Conservation (phyloP, 2,113 vertebrate genomes). For the Prinia subflava region DNA sequence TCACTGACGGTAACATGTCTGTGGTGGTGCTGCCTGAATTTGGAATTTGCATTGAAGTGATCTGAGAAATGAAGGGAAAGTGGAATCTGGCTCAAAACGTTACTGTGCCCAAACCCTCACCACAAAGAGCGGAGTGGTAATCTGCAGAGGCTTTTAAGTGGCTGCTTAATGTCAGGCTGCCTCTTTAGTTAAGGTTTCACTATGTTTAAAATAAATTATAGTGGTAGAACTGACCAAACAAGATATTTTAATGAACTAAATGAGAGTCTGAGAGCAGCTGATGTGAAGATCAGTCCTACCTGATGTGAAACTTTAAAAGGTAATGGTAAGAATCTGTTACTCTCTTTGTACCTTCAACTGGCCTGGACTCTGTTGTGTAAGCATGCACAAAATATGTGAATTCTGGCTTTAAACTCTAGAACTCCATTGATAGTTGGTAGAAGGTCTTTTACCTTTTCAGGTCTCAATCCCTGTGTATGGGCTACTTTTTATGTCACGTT, state of each 20-base stretch:
- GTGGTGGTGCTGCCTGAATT: slow-evolving; percentile 49
- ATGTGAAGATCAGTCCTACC: background rate
- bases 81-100: slow-evolving; percentile 35
- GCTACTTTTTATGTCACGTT: background rate
- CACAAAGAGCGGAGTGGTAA: slow-evolving; percentile 48
- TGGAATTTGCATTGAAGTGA: slow-evolving; percentile 36
- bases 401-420: background rate
- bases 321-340: background rate
- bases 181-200: slow-evolving; percentile 58
- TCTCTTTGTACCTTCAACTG: background rate
- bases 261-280: slow-evolving; percentile 10
- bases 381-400: background rate
- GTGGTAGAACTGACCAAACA: slow-evolving; percentile 65
- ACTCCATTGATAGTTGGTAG: background rate
- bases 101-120: slow-evolving; percentile 34
- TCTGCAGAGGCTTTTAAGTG: slow-evolving; percentile 58
- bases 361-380: background rate
- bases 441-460: background rate
- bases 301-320: background rate
- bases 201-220: slow-evolving; percentile 62
- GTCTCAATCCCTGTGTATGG: background rate
- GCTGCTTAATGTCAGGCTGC: slow-evolving; percentile 54
- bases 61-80: slow-evolving; percentile 40
- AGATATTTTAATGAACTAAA: slow-evolving; percentile 58
- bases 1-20: slow-evolving; percentile 36